Evolutionary conservation across 2,888 invertebrate species (phyloP).

Genomic region (Teinopalpus imperialis): DNA sequence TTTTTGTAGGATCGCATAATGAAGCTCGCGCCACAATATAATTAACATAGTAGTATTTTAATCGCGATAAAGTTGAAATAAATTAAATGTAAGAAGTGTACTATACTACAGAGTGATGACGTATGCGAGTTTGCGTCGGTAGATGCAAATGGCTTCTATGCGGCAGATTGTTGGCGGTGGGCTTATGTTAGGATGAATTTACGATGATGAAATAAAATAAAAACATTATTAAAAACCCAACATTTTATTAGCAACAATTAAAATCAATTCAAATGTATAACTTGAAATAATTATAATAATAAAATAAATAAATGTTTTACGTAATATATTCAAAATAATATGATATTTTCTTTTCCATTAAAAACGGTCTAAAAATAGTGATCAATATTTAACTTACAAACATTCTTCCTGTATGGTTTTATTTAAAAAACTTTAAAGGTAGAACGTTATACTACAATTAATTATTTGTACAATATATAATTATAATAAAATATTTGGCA

Average conservation of each 20-base stretch:
- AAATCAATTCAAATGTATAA: constrained; percentile 17
- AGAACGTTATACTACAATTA: not conserved
- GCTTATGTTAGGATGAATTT: no score
- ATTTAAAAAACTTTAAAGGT: not conserved
- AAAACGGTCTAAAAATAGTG: constrained; percentile 19
- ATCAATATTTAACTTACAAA: not conserved
- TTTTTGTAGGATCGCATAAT: no score
- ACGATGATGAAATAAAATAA: no score
- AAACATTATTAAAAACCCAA: constrained; percentile 17
- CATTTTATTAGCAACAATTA: constrained; percentile 26
- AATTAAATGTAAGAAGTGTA: no score
- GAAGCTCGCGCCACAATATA: no score
- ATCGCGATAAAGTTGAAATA: no score
- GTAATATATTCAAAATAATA: constrained; percentile 18
- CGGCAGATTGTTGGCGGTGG: no score
- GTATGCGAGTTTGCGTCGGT: no score
- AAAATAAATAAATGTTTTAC: constrained; percentile 11
- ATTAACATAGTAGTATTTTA: no score
- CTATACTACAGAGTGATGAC: no score
- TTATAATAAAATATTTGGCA: constrained; percentile 22
- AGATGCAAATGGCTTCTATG: no score
- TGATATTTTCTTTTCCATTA: not conserved
- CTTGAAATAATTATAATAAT: constrained; percentile 12
- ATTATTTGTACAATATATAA: constrained; percentile 11
- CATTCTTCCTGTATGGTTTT: constrained; percentile 3